Conservation (phyloP, 2,797 vertebrate species). For the Halcyon leucocephala region DNA sequence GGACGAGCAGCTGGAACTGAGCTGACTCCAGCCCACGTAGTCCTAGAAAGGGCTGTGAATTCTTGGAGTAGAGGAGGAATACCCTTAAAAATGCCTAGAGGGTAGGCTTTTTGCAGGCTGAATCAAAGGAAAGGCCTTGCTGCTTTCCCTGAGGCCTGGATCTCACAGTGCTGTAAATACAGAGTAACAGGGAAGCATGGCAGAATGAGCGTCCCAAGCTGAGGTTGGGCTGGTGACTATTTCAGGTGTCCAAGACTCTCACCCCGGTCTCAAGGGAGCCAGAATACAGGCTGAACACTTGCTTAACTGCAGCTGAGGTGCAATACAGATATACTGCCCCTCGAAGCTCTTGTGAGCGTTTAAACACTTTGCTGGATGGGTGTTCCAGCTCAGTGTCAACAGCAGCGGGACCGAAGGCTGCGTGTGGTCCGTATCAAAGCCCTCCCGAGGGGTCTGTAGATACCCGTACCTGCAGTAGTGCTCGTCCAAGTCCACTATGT, state of each 20-base stretch:
- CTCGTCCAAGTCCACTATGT: slow-evolving; percentile 74
- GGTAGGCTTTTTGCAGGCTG: not conserved
- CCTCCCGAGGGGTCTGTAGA: not conserved
- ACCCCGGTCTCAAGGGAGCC: not conserved
- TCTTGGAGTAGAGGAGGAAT: not conserved
- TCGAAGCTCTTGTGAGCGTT: not conserved
- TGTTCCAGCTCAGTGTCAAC: not conserved
- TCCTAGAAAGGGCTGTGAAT: not conserved
- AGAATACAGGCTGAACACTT: not conserved
- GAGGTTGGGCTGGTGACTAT: not conserved
- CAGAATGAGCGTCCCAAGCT: not conserved
- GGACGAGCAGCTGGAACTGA: not conserved
- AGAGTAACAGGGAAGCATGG: not conserved
- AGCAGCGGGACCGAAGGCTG: not conserved
- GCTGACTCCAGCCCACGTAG: rapidly evolving
- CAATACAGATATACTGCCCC: rapidly evolving
- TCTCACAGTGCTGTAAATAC: not conserved
- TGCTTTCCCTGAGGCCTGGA: not conserved
- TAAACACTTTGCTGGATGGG: not conserved
- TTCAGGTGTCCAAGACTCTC: not conserved
- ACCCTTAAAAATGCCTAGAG: not conserved
- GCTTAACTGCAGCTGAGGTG: not conserved
- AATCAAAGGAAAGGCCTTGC: not conserved
- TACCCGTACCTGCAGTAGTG: slow-evolving; percentile 77
- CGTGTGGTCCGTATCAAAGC: not conserved